Evolutionary conservation across 2,797 vertebrate genomes (phyloP).

Genomic region (Darevskia nairensis): DNA sequence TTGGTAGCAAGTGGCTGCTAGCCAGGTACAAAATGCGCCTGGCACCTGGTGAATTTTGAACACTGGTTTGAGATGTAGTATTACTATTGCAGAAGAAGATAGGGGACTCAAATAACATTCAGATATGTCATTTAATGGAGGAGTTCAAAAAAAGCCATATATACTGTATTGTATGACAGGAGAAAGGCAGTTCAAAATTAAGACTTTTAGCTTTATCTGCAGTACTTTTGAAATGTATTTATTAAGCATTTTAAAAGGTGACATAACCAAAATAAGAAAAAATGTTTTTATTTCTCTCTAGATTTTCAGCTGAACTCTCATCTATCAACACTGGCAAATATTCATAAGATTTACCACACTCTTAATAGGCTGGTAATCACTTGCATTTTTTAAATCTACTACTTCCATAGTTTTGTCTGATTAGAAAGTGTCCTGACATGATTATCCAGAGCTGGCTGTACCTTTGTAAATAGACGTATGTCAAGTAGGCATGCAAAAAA

Average conservation of each 20-base stretch:
- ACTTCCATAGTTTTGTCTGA: slow-evolving; percentile 22
- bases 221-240: slow-evolving; percentile 11
- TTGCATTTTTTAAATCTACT: slow-evolving; percentile 66
- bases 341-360: slow-evolving; percentile 99
- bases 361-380: slow-evolving; percentile 98
- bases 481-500: not conserved
- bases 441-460: not conserved
- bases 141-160: not conserved
- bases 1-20: too few species aligned
- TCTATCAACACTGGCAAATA: slow-evolving; percentile 98
- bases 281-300: slow-evolving; percentile 70
- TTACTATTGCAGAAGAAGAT: not conserved
- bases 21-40: too few species aligned
- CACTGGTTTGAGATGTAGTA: not conserved
- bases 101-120: not conserved
- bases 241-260: not conserved
- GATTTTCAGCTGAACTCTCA: slow-evolving; percentile 99
- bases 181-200: not conserved
- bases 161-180: not conserved
- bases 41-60: not conserved
- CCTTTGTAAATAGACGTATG: not conserved
- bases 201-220: not conserved
- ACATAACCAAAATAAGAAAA: slow-evolving; percentile 2
- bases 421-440: not conserved
- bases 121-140: not conserved